Evolutionary conservation across 2,797 vertebrate genomes (phyloP).

Genomic region (Scolopax bukidnonensis): DNA sequence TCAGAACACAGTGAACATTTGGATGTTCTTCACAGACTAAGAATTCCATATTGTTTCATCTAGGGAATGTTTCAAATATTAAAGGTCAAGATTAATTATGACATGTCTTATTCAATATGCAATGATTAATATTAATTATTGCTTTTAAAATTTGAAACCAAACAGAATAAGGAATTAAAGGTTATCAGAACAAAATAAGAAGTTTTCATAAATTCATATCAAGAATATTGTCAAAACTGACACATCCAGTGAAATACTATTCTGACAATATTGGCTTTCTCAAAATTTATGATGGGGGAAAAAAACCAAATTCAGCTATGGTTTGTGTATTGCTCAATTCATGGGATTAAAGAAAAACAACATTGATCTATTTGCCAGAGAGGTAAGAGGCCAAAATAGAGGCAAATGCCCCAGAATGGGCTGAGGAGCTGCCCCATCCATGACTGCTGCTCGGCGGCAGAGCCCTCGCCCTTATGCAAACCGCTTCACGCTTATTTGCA

Average conservation of each 20-base stretch:
- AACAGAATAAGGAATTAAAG: background rate
- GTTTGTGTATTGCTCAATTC: background rate
- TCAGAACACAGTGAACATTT: background rate
- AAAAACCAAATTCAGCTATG: background rate
- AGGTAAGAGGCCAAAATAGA: background rate
- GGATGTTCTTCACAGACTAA: background rate
- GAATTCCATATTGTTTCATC: background rate
- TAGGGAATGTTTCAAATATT: background rate
- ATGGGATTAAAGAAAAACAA: background rate
- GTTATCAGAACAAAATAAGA: background rate
- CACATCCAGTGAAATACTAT: background rate
- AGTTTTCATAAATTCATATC: background rate
- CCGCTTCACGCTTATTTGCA: background rate
- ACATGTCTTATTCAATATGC: background rate
- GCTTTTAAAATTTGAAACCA: background rate
- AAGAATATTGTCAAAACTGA: background rate
- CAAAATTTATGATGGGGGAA: background rate
- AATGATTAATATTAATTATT: background rate
- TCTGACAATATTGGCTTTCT: background rate
- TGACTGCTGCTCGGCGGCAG: fast-evolving
- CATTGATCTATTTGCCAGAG: background rate
- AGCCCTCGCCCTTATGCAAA: background rate
- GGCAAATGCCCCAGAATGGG: background rate
- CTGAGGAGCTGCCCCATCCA: background rate
- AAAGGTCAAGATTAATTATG: background rate